Evolutionary conservation across 2,888 invertebrate species (phyloP), one percentile per base, ranked within the genome.

Genomic region (Harpalus rubripes): DNA sequence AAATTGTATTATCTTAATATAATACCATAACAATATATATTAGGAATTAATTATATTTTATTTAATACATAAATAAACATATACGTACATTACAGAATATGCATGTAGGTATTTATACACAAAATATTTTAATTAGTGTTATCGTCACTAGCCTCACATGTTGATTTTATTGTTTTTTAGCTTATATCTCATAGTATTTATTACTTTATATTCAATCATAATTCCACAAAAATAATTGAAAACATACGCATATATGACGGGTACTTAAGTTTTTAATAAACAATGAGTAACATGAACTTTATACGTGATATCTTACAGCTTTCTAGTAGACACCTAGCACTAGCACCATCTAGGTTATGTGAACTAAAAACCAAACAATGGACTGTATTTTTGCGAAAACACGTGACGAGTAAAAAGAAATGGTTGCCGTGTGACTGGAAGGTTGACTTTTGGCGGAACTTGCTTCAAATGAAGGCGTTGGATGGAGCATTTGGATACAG

Each of bases 291-390:
- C 63, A 63, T 26, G 12, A 63, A 26, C 18, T 63, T 12, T 18
- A 8, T 1, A 63, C 8, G 22, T 22, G 10, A 12, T 63, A 6
- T 8, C 22, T 63, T 63, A 22, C 63, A 61, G 26, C 61, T 18
- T 18, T 61, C 61, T 18, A 52, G 5, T 52, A 15, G 22, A 22
- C 22, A 7, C n/a, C n/a, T n/a, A n/a, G 18, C 18, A 52, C 4
- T 76, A 76, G 15, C 10, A 65, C 41, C 81, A 81, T 65, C 81
- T 81, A 65, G 52, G 41, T 12, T 63, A 18, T 16, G 26, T 81
- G 81, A 81, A 81, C 81, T 81, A 81, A 81, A 65, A 81, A 22
- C 56, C 41, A 39, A 81, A 81, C 81, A 81, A 81, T 81, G 22
- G 65, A 65, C 10, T 81, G 81, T 18, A n/a, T 65, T 63, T n/a